Percentiles rank a stretch among this genome's conserved stretches.
Conservation (phyloP, 2,888 invertebrate species). For the Eupithecia dodoneata region DNA sequence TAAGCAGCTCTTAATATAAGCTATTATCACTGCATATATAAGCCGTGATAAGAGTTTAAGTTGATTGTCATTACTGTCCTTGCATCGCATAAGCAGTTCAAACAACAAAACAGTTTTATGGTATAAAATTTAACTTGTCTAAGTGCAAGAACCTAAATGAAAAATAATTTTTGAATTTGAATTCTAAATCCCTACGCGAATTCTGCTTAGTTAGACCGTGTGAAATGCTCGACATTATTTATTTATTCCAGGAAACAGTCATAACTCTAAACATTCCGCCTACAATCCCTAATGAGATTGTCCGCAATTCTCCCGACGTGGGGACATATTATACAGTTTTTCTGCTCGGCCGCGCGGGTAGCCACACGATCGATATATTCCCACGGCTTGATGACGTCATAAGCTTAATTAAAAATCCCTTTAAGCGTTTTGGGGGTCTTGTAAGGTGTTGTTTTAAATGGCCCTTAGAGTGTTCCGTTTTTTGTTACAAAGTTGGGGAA, state of each 20-base stretch:
- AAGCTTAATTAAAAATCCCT: constrained; percentile 49
- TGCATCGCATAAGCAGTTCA: too few relatives aligned
- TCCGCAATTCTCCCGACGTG: constrained; percentile 30
- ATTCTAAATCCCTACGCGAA: neutral
- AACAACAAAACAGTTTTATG: too few relatives aligned
- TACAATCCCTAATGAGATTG: constrained; percentile 11
- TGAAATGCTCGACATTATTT: neutral
- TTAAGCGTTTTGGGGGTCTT: constrained; percentile 11
- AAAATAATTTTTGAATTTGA: too few relatives aligned
- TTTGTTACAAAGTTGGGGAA: neutral
- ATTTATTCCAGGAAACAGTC: neutral
- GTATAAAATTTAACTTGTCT: too few relatives aligned
- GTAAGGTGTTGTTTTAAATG: constrained; percentile 14
- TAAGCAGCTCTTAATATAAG: too few relatives aligned
- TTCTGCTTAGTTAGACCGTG: neutral
- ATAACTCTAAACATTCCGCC: neutral
- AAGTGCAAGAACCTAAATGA: too few relatives aligned
- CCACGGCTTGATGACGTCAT: constrained; percentile 59
- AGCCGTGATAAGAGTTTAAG: neutral
- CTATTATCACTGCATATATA: too few relatives aligned
- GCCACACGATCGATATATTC: constrained; percentile 62
- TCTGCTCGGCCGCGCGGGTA: constrained; percentile 58
- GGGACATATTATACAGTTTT: constrained; percentile 47
- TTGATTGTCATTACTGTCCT: neutral
- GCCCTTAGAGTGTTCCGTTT: neutral